These are phyloP conservation scores for Zele albiditarsus DNA, from an alignment of 2,888 invertebrate species.

Conservation along the genomic window DNA sequence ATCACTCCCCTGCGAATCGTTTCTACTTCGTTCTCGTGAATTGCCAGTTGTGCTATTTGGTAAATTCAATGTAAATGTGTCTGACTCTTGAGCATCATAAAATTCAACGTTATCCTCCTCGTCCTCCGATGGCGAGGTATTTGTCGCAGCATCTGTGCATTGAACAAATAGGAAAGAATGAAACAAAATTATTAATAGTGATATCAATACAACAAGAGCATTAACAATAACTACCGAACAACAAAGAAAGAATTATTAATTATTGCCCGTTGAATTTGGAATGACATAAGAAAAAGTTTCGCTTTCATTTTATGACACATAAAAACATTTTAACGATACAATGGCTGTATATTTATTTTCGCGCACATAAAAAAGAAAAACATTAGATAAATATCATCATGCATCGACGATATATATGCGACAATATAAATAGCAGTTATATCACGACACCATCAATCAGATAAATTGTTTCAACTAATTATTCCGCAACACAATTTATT, in stretches of 20 bases:
- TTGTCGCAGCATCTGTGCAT: conserved; percentile 64
- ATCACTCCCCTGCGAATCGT: conserved; percentile 70
- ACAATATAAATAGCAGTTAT: neutral
- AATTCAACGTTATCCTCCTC: conserved; percentile 77
- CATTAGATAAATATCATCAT: neutral
- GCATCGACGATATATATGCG: neutral
- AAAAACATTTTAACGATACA: neutral
- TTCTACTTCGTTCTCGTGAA: conserved; percentile 66
- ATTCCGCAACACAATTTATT: neutral
- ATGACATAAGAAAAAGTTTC: neutral
- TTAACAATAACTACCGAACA: neutral
- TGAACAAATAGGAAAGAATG: conserved; percentile 3
- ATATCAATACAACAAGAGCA: neutral
- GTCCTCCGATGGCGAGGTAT: conserved; percentile 75
- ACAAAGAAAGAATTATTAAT: neutral
- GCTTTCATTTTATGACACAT: neutral
- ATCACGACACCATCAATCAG: neutral
- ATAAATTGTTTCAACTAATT: neutral
- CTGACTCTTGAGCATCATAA: conserved; percentile 77
- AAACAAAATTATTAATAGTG: neutral
- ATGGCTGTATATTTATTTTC: neutral
- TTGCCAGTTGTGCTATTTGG: conserved; percentile 61
- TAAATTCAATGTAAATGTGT: conserved; percentile 68
- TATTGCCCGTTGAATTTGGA: neutral
- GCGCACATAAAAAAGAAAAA: neutral